Evolutionary conservation across 2,113 vertebrate species (phyloP), one percentile per base, ranked within the genome.

Genomic region (Parotia lawesii): DNA sequence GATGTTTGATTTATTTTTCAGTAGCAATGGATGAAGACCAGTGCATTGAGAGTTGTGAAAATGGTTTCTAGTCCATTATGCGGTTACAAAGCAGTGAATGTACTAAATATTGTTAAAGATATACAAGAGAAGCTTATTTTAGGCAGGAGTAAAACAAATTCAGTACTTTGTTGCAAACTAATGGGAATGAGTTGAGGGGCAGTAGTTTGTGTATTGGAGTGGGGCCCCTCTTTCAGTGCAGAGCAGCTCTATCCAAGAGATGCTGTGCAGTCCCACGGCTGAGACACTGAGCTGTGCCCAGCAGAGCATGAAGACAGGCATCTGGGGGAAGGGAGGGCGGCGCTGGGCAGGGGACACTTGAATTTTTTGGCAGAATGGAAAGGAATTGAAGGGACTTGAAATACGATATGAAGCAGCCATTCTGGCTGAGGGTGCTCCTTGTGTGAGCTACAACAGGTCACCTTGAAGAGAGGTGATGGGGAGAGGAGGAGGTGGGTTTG

Each of bases 331-430:
- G 28, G 45, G 15, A 18, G 18, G 6, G 18, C 14, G 9, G 5
- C 2, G 4, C 28, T 23, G 19, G 37, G 2, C 21, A 5, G 12
- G 51, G 25, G 2, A 24, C 22, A 16, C 29, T 35, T 67, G 9
- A 23, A 19, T 4, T 31, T 67, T 74, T 56, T 65, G 25, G 12
- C 17, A 37, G 25, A 67, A 86, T 8, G 6, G 28, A 61, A 31
- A 12, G 23, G 33, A 73, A 29, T 48, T 33, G 40, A 53, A 71
- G 42, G 6, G 13, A 8, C 6, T 62, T 66, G 29, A 57, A 81
- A 71, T 20, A 62, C 0, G 0, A 14, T 25, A 5, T 11, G 28
- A 77, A 53, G 19, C 2, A 21, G 19, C 15, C 33, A 7, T 38
- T 84, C n/a, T 62, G 25, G 20, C 20, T 66, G 38, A 42, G 38